A percentile compares a stretch with the other conserved stretches of the same genome.
Evolutionary conservation across 2,888 invertebrate genomes (phyloP).

Genomic region (Lasiommata megera): DNA sequence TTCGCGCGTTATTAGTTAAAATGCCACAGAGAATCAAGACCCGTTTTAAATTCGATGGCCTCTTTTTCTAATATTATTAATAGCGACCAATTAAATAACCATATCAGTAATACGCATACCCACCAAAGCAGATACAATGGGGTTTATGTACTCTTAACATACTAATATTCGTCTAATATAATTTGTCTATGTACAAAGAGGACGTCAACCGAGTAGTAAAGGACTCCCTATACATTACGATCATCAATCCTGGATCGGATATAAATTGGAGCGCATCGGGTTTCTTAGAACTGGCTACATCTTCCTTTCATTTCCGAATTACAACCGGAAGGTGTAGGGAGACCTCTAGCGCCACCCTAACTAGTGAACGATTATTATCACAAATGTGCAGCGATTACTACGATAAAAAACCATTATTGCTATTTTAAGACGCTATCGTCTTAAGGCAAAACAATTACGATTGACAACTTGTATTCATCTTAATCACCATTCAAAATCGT

Average conservation of each 20-base stretch:
- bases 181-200: slow-evolving; percentile 69
- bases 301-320: background rate
- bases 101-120: slow-evolving; percentile 13
- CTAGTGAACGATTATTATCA: slow-evolving; percentile 60
- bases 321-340: background rate
- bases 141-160: slow-evolving; percentile 66
- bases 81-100: slow-evolving; percentile 20
- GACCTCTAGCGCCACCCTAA: slow-evolving; percentile 62
- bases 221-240: background rate
- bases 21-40: too few relatives aligned
- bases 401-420: slow-evolving; percentile 68
- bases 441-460: slow-evolving; percentile 66
- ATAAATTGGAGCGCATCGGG: background rate
- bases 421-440: slow-evolving; percentile 67
- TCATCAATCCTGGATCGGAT: background rate
- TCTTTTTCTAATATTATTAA: slow-evolving; percentile 1
- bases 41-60: slow-evolving; percentile 7
- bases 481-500: slow-evolving; percentile 42
- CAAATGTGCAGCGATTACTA: slow-evolving; percentile 70
- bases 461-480: slow-evolving; percentile 43
- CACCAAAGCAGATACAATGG: slow-evolving; percentile 44
- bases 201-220: slow-evolving; percentile 68
- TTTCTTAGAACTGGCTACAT: background rate
- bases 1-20: too few relatives aligned
- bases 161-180: slow-evolving; percentile 73